A percentile compares a stretch with the other conserved stretches of the same genome.
These are phyloP conservation scores for Sebastes dallii DNA, from an alignment of 2,797 vertebrate genomes.

Conservation along the genomic window DNA sequence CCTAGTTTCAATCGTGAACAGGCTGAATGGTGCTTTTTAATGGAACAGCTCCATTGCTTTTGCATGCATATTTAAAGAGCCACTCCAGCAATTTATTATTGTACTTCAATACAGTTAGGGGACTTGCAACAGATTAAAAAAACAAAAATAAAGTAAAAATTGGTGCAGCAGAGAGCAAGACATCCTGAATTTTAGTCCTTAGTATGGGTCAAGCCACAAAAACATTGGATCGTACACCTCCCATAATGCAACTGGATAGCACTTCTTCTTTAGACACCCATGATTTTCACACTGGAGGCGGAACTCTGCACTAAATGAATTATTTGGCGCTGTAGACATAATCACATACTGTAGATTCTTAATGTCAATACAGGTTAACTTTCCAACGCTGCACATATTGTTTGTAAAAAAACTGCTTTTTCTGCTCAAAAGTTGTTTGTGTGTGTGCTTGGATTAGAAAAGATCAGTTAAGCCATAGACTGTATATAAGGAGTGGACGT, in stretches of 20 bases:
- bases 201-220: too few species aligned
- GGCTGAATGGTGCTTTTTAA: neutral
- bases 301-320: neutral
- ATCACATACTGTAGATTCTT: neutral
- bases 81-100: neutral
- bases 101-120: neutral
- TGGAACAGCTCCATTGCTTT: neutral
- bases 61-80: conserved; percentile 3
- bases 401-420: neutral
- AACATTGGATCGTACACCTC: too few species aligned
- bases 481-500: neutral
- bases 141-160: neutral
- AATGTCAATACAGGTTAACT: neutral
- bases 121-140: neutral
- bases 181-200: neutral
- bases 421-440: neutral
- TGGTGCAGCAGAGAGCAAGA: neutral
- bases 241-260: neutral
- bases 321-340: neutral
- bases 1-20: neutral
- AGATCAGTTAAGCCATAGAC: neutral
- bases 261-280: neutral
- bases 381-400: neutral
- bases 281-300: neutral
- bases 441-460: neutral